Conservation (phyloP, 2,888 invertebrate genomes). For the Trisateles emortualis region DNA sequence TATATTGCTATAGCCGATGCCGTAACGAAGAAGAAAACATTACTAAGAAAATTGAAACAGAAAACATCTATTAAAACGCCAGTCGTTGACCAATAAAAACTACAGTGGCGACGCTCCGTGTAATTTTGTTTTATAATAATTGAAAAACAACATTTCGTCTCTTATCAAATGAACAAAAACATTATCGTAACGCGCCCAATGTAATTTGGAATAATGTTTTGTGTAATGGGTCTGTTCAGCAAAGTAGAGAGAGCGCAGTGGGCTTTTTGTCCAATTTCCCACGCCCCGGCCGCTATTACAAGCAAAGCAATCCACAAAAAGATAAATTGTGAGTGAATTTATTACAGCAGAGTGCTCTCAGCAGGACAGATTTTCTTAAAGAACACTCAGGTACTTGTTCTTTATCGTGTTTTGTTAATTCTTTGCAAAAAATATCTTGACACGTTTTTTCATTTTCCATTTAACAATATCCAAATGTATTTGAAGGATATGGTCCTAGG, state of each 20-base stretch:
- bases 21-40: conserved; percentile 19
- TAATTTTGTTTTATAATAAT: conserved; percentile 59
- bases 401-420: conserved; percentile 69
- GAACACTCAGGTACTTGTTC: conserved; percentile 70
- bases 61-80: conserved; percentile 32
- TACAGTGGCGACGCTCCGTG: conserved; percentile 36
- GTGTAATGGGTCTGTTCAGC: conserved; percentile 73
- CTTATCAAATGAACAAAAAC: conserved; percentile 75
- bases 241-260: conserved; percentile 67
- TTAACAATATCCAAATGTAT: neutral
- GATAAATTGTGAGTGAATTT: conserved; percentile 79
- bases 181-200: conserved; percentile 74
- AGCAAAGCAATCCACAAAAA: conserved; percentile 78
- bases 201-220: conserved; percentile 82
- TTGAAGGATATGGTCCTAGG: too few relatives aligned
- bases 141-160: conserved; percentile 67
- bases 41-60: conserved; percentile 39
- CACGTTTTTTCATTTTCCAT: conserved; percentile 29
- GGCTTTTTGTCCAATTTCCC: conserved; percentile 56
- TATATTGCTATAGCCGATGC: conserved; percentile 13
- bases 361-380: conserved; percentile 75
- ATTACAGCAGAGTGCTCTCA: conserved; percentile 76
- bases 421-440: conserved; percentile 46
- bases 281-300: conserved; percentile 55
- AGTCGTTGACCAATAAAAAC: conserved; percentile 41